Percentiles rank a stretch among this genome's conserved stretches.
phyloP scores from a whole-genome alignment of 2,113 vertebrate genomes.

The Antennarius striatus region DNA sequence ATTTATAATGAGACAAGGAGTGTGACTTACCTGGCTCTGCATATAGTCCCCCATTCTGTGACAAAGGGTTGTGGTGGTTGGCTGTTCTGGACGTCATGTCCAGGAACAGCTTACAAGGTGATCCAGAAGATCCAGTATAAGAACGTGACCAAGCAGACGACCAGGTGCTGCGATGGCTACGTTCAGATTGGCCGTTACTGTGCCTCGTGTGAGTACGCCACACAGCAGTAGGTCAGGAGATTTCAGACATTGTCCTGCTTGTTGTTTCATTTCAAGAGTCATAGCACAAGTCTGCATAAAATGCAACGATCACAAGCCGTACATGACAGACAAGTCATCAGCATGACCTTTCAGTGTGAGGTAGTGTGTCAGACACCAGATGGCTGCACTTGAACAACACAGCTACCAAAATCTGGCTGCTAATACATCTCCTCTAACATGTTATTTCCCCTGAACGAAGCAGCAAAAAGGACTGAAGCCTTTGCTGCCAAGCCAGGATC shows the following conservation, averaged over 20 bases:
- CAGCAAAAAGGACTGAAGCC: slow-evolving; percentile 77
- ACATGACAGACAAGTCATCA: slow-evolving; percentile 1
- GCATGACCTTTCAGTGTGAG: slow-evolving; percentile 36
- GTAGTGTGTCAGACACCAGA: too few species aligned
- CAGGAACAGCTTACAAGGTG: slow-evolving; percentile 73
- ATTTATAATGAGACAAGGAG: slow-evolving; percentile 68
- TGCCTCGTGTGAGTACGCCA: slow-evolving; percentile 80
- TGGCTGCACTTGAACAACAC: background rate
- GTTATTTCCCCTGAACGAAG: slow-evolving; percentile 73
- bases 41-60: slow-evolving; percentile 69
- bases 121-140: slow-evolving; percentile 60
- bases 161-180: slow-evolving; percentile 85
- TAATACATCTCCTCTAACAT: slow-evolving; percentile 57
- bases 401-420: slow-evolving; percentile 26
- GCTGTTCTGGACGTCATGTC: slow-evolving; percentile 84
- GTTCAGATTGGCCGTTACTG: slow-evolving; percentile 88
- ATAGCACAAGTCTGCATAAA: slow-evolving; percentile 1
- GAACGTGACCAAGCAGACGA: slow-evolving; percentile 70
- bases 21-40: slow-evolving; percentile 69
- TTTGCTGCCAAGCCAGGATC: slow-evolving; percentile 84
- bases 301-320: background rate
- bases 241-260: background rate
- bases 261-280: background rate
- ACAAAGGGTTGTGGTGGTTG: slow-evolving; percentile 81
- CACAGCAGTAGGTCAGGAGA: background rate